Evolutionary conservation across 2,113 vertebrate species (phyloP), one percentile per base, ranked within the genome.

Genomic region (Ailurus styani): DNA sequence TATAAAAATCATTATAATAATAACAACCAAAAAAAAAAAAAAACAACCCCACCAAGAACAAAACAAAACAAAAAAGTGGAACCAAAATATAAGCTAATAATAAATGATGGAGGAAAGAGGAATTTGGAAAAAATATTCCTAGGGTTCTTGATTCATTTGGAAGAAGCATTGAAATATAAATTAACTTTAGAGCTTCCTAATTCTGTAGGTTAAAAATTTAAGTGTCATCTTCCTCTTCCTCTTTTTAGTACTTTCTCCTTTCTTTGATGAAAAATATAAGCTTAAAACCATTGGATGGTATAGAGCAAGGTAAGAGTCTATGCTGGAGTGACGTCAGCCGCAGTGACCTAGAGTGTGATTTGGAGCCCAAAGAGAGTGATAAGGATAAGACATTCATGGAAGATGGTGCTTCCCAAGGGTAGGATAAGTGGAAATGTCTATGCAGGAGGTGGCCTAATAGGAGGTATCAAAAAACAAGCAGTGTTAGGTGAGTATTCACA

Each of bases 111-210:
- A 90, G 17, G 29, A 55, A 64, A 83, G 45, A 23, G 3, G 0
- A 64, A 87, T 62, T 52, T 90, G 54, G 42, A 87, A 25, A 87
- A 75, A 62, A 27, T 23, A 23, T 72, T 50, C 60, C 52, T 34
- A 42, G 20, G 8, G 8, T n/a, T 73, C 42, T 83, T 54, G 31
- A 62, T 27, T 73, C 37, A 3, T 77, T 77, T 81, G 75, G 31
- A 12, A 34, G n/a, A 20, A 66, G 8, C 6, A n/a, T 62, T 29
- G 11, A n/a, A 23, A 87, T 18, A 29, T 21, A 72, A 37, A 86
- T 87, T 60, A 79, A 68, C 72, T n/a, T 66, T 89, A 40, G 27
- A 62, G 20, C 54, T 54, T 91, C 6, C 73, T 87, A 87, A 87
- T 52, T 81, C n/a, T 17, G 3, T n/a, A 8, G 50, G 8, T 81